Conservation (phyloP, 1,140 invertebrate species). For the Octopus sinensis region DNA sequence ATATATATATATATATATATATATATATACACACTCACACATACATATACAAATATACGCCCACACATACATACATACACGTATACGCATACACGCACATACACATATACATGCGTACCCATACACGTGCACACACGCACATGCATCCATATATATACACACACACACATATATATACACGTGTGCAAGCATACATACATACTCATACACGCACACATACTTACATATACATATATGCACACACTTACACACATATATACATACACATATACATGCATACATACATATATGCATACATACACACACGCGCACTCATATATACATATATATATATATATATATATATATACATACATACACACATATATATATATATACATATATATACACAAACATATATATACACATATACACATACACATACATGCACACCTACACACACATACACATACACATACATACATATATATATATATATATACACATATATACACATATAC, state of each 20-base stretch:
- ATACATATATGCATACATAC: conserved; percentile 20
- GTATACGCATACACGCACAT: not conserved
- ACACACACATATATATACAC: conserved; percentile 6
- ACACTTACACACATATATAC: conserved; percentile 14
- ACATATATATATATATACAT: conserved; percentile 4
- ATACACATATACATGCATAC: conserved; percentile 18
- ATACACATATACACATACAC: conserved; percentile 11
- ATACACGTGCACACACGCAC: not conserved
- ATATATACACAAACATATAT: conserved; percentile 14
- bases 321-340: conserved; percentile 17
- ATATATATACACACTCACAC: not conserved
- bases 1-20: not conserved
- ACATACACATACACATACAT: conserved; percentile 18
- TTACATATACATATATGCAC: not conserved
- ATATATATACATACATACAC: conserved; percentile 4
- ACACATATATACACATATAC: not conserved
- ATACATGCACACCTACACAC: conserved; percentile 3
- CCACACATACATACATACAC: not conserved
- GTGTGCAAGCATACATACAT: conserved; percentile 1
- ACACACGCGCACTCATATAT: conserved; percentile 5
- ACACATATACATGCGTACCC: not conserved
- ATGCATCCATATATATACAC: not conserved
- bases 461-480: not conserved
- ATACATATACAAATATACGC: too few species aligned
- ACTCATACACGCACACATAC: not conserved